Evolutionary conservation across 1,140 invertebrate species (phyloP), one percentile per base, ranked within the genome.

Genomic region (Scaptomyza hsui): DNA sequence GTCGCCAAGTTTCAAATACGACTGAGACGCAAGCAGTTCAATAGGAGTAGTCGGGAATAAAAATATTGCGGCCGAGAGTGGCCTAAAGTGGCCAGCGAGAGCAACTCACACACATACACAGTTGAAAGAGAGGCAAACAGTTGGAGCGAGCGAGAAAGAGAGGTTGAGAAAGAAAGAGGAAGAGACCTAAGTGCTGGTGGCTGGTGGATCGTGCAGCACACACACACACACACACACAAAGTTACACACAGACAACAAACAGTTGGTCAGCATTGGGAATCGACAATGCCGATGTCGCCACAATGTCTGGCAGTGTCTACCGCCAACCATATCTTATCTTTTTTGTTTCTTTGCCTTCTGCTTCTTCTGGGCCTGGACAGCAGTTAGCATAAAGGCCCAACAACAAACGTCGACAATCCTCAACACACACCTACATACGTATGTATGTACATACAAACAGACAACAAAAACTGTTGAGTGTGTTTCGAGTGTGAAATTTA

Each of bases 301-400:
- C 75, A 88, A 65, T 88, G 82, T 88, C 82, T 88, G 78, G 82
- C 78, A 68, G 61, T 78, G 82, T 88, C 78, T 85, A 53, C 67
- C 69, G 75, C 52, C 85, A 78, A 73, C 52, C 85, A 78, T 88
- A 88, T 88, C 82, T 86, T 86, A 86, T 86, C 82, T 86, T 85
- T 86, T 67, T 21, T 32, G n/a, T 26, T 24, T 44, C 13, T 26
- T 24, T 56, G 49, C 56, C 45, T 67, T 44, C 62, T 45, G 56
- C 51, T 24, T 42, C 29, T 6, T n/a, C 9, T 15, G 4, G 55
- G 47, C 72, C 72, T 75, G 78, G 78, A 81, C 78, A 70, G 70
- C 41, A 15, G 18, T 35, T 7, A 26, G 32, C 21, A 51, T 37
- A 74, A 72, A 78, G 78, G 45, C 62, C 13, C 53, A 41, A 9